A percentile compares a stretch with the other conserved stretches of the same genome.
Conservation (phyloP, 2,888 invertebrate genomes). For the Parnassius mnemosyne region DNA sequence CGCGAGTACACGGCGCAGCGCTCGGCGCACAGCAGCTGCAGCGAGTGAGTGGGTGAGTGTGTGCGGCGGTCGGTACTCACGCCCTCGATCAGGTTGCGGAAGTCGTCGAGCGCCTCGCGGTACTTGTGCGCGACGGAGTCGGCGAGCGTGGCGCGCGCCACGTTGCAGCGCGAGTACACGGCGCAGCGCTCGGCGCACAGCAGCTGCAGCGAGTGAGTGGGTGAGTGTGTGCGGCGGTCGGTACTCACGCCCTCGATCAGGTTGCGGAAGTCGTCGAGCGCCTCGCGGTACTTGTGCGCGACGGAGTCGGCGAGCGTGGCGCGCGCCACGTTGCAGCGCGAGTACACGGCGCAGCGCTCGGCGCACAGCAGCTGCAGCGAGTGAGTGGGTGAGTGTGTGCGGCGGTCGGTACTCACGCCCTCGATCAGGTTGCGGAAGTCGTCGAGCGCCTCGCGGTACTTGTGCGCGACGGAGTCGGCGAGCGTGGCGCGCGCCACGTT, state of each 20-base stretch:
- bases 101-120: constrained; percentile 90
- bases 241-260: constrained; percentile 81
- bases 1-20: constrained; percentile 92
- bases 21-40: constrained; percentile 94
- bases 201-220: constrained; percentile 87
- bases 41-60: too few relatives aligned
- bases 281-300: constrained; percentile 85
- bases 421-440: constrained; percentile 89
- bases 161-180: constrained; percentile 93
- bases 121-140: constrained; percentile 90
- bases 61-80: constrained; percentile 37
- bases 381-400: too few relatives aligned
- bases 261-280: constrained; percentile 91
- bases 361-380: constrained; percentile 94
- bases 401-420: constrained; percentile 55
- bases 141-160: constrained; percentile 93
- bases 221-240: background rate
- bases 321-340: constrained; percentile 93
- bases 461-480: constrained; percentile 93
- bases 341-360: constrained; percentile 92
- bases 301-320: constrained; percentile 95
- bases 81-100: constrained; percentile 86
- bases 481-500: constrained; percentile 95
- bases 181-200: constrained; percentile 94
- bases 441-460: constrained; percentile 86